phyloP scores from a whole-genome alignment of 1,140 invertebrate species.

The Linepithema humile region DNA sequence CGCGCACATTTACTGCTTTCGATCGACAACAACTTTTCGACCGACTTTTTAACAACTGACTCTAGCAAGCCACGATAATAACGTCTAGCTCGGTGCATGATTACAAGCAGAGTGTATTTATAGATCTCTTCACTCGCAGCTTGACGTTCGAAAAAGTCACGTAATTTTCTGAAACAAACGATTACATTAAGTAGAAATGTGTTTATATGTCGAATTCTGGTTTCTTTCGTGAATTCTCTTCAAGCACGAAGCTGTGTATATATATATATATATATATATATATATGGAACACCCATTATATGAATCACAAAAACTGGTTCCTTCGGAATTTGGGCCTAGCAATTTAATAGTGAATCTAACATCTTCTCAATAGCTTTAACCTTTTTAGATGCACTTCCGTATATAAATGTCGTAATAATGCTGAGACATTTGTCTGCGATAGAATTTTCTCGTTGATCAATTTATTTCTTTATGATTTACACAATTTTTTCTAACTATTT shows the following conservation, averaged over 20 bases:
- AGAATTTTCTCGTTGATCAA: not conserved
- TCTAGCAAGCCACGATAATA: no score
- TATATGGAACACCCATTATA: no score
- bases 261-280: no score
- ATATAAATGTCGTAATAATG: not conserved
- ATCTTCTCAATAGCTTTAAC: not conserved
- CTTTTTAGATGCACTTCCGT: not conserved
- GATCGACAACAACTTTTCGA: no score
- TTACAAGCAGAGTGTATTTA: slow-evolving; percentile 4
- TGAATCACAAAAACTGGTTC: not conserved
- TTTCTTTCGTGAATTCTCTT: not conserved
- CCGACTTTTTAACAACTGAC: no score
- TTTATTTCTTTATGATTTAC: no score
- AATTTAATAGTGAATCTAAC: not conserved
- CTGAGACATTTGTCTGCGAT: not conserved
- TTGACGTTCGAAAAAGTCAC: not conserved
- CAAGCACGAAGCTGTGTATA: not conserved
- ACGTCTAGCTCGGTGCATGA: no score
- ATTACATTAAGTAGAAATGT: not conserved
- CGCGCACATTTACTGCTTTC: no score
- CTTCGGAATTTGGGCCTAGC: not conserved
- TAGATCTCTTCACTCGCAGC: not conserved
- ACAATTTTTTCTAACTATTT: no score
- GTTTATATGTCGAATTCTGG: not conserved
- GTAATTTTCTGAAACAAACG: not conserved